A percentile compares a stretch with the other conserved stretches of the same genome.
Evolutionary conservation across 2,113 vertebrate species (phyloP).

Genomic region (Oncorhynchus gorbuscha): DNA sequence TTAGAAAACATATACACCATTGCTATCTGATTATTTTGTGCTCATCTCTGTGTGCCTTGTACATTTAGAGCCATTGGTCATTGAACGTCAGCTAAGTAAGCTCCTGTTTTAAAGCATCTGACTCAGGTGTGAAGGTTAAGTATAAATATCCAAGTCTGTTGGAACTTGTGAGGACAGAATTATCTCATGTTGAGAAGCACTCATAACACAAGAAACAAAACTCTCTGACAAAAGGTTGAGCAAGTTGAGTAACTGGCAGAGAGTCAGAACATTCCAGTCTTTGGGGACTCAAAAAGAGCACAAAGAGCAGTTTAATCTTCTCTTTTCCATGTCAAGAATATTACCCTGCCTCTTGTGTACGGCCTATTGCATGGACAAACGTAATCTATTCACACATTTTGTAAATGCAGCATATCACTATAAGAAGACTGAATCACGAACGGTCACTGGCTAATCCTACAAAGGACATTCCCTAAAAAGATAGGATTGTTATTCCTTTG

Average conservation of each 20-base stretch:
- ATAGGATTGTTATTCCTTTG: background rate
- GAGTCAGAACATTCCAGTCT: background rate
- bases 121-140: too few species aligned
- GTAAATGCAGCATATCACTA: background rate
- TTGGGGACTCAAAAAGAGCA: background rate
- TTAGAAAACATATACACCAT: too few species aligned
- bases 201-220: too few species aligned
- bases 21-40: too few species aligned
- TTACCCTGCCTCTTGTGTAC: background rate
- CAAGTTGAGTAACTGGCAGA: background rate
- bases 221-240: too few species aligned
- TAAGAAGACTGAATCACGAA: background rate
- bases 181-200: too few species aligned
- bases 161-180: too few species aligned
- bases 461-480: background rate
- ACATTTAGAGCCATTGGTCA: too few species aligned
- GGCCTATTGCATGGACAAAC: background rate
- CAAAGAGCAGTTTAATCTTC: conserved; percentile 1
- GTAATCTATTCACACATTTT: background rate
- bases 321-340: background rate
- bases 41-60: too few species aligned
- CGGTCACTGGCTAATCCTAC: background rate
- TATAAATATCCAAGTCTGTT: too few species aligned
- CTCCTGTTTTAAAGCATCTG: too few species aligned
- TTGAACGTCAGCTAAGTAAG: too few species aligned